Evolutionary conservation across 2,888 invertebrate genomes (phyloP), one percentile per base, ranked within the genome.

Genomic region (Lacanobia oleracea): DNA sequence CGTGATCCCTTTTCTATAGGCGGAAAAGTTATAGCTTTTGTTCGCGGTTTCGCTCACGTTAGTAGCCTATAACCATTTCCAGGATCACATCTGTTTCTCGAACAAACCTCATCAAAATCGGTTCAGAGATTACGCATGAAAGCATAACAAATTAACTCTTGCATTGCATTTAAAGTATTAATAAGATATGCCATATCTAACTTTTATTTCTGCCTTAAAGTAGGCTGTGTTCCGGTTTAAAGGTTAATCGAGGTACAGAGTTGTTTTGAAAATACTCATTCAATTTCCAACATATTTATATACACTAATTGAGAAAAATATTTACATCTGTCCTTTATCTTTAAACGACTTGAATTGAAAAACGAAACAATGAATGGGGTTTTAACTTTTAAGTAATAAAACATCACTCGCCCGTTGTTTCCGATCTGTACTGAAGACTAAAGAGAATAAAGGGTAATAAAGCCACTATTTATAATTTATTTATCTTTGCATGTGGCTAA

Each of bases 391-490:
- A 60, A 54, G 23, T 67, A 74, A 74, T 57, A 21, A 56, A 50
- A 51, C 33, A 12, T 51, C 23, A 16, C 50, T 59, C 27, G 16
- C 3, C 51, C 56, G 67, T 61, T 64, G 54, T 77, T 74, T 51
- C 45, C 56, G 33, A 51, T 67, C 54, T 56, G 18, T 14, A 51
- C n/a, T 23, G 43, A 40, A 61, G 57, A 74, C 61, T 50, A 67
- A 61, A 57, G 61, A 16, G 27, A 51, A 51, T 75, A 65, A 73
- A 73, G 37, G n/a, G 51, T 67, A 40, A 37, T 71, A 40, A 48
- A 59, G 14, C 67, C 27, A 12, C 60, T 72, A 77, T 51, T 77
- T n/a, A n/a, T n/a, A n/a, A n/a, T n/a, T n/a, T n/a, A n/a, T n/a
- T n/a, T n/a, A n/a, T n/a, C n/a, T n/a, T n/a, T n/a, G n/a, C n/a